Evolutionary conservation across 2,113 vertebrate genomes (phyloP).

Genomic region (Manacus vitellinus): DNA sequence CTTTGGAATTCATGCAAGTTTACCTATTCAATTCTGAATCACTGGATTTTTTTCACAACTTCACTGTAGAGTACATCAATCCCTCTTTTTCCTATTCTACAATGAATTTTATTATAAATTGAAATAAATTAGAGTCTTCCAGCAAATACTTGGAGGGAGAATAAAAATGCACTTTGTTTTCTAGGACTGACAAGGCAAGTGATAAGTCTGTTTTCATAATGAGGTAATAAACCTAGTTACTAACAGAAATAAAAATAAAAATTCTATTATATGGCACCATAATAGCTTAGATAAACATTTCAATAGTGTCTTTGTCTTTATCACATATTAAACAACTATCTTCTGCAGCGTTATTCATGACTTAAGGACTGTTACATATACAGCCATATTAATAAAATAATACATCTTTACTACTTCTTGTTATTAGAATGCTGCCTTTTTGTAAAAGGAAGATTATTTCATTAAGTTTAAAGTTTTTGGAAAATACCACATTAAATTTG

Average conservation of each 20-base stretch:
- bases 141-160: not conserved
- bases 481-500: not conserved
- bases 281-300: not conserved
- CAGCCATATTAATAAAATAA: not conserved
- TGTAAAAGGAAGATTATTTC: not conserved
- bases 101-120: not conserved
- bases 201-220: not conserved
- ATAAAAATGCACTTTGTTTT: not conserved
- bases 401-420: not conserved
- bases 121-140: not conserved
- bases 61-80: not conserved
- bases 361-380: not conserved
- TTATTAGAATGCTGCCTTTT: not conserved
- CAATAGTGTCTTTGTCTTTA: not conserved
- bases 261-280: not conserved
- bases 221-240: not conserved
- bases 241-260: not conserved
- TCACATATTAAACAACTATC: not conserved
- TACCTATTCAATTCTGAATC: not conserved
- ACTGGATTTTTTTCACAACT: not conserved
- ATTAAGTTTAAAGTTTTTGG: not conserved
- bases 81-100: not conserved
- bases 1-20: not conserved
- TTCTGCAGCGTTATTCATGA: not conserved
- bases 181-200: not conserved